Evolutionary conservation across 2,113 vertebrate genomes (phyloP), one percentile per base, ranked within the genome.

Genomic region (Hucho hucho): DNA sequence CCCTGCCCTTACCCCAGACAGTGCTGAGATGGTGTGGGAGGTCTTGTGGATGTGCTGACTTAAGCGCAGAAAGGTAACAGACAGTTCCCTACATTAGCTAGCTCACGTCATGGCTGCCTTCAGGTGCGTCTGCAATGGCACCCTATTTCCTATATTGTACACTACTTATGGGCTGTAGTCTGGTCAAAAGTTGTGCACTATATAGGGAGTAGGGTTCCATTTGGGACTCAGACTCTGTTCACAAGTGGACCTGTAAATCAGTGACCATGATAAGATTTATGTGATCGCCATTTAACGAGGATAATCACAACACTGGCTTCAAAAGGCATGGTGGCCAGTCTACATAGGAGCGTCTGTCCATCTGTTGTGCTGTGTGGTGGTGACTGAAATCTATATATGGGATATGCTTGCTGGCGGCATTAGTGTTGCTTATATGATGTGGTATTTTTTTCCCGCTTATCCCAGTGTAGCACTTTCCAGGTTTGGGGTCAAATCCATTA

Each of bases 261-360:
- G n/a, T 13, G 7, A 24, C 29, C 69, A 71, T 72, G 79, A 85
- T 85, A 64, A 70, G 81, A 77, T 79, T 69, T 69, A 63, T 76
- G 20, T 65, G 49, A 69, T 56, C 26, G 56, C 73, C 75, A 6
- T 74, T 59, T 70, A 79, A 83, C 37, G 2, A 43, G 37, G 9
- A 79, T 70, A 75, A 56, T 4, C 53, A 79, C 77, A 64, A 69
- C 69, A 37, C 49, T 74, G 75, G 73, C 71, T 46, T 81, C 43
- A 65, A 26, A 29, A 64, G 72, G 72, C 75, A 59, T 77, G 32
- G 28, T 43, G 49, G 25, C 14, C 47, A 3, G 46, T 37, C 37
- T 11, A 11, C 0, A 43, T 43, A 43, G 37, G 37, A 43, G 0
- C 73, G 63, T 16, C 16, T 22, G 61, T 37, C 32, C 37, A 76